Evolutionary conservation across 2,797 vertebrate genomes (phyloP).

Genomic region (Danio kyathit): DNA sequence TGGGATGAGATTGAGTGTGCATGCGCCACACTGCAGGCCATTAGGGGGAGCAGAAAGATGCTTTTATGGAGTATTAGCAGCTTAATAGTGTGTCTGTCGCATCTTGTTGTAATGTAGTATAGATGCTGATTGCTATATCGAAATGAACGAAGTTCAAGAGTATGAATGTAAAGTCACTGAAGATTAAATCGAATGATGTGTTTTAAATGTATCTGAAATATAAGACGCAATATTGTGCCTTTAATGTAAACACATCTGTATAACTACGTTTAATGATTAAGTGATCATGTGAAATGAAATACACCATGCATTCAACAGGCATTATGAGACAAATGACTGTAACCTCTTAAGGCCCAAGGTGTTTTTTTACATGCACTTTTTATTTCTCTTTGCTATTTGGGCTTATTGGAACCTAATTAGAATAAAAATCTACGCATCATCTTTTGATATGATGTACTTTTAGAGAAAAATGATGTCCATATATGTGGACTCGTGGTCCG

Average conservation of each 20-base stretch:
- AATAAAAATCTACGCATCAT: no score
- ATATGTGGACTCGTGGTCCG: no score
- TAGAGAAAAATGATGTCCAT: no score
- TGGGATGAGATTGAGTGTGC: conserved; percentile 2
- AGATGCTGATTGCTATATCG: neutral
- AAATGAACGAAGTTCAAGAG: conserved; percentile 6
- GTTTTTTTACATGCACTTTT: no score
- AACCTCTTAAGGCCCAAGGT: no score
- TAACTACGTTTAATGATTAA: neutral
- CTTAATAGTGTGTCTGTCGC: conserved; percentile 8
- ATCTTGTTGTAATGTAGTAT: neutral
- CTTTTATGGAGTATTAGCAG: conserved; percentile 30
- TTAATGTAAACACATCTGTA: neutral
- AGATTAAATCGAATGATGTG: conserved; percentile 39
- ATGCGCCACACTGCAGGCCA: neutral
- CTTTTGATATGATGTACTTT: no score
- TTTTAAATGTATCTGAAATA: conserved; percentile 42
- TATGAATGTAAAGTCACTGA: conserved; percentile 8
- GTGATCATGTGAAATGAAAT: neutral
- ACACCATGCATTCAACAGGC: neutral
- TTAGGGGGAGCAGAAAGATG: conserved; percentile 3
- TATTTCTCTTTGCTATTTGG: no score
- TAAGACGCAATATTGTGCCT: conserved; percentile 22
- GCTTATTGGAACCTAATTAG: no score
- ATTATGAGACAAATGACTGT: no score